Base-by-base conservation (phyloP, 2,797 vertebrate species). In the Dicrostonyx torquatus region DNA sequence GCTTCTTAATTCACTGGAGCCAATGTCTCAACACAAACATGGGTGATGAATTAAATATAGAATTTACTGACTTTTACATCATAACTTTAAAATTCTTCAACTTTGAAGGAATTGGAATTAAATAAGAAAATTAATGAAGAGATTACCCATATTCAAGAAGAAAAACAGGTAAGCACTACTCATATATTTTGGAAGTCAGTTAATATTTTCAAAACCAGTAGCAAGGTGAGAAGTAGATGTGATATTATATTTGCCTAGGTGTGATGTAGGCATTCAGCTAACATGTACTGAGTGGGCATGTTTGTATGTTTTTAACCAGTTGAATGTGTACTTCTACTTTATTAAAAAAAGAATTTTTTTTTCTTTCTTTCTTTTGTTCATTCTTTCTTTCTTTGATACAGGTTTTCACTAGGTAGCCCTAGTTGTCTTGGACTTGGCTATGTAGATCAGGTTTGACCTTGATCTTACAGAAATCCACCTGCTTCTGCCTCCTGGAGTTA, bases 41-140 rank as follows among this genome's bases (percentile, higher is more conserved):
- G 73, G 55, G 18, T 89, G 72, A 53, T 91, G 29, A 93, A 62
- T 29, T 84, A 18, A 95, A 87, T 94, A 22, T 79, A 94, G n/a
- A 84, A 79, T 72, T 88, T 95, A 70, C 14, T 79, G 5, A 82
- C 93, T 91, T 95, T 96, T 96, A 20, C 84, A 76, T 77, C 8
- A 53, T 85, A 94, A 90, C 40, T 92, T 94, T 87, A 86, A 96
- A 96, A 86, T 88, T 91, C 66, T 95, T 96, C 86, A 83, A 77
- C 87, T 95, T 94, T 96, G 89, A 97, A 99, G 99, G 99, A 99
- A 97, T 98, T 91, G 17, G 98, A 99, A 97, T 97, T 99, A 96
- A 99, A 98, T 98, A 98, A 98, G 97, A 99, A 98, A 95, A 96
- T 99, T 26, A 93, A 90, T 93, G 98, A 99, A 95, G 99, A 99